Evolutionary conservation across 2,888 invertebrate species (phyloP).

Genomic region (Imbricaverruca yamaguchii): DNA sequence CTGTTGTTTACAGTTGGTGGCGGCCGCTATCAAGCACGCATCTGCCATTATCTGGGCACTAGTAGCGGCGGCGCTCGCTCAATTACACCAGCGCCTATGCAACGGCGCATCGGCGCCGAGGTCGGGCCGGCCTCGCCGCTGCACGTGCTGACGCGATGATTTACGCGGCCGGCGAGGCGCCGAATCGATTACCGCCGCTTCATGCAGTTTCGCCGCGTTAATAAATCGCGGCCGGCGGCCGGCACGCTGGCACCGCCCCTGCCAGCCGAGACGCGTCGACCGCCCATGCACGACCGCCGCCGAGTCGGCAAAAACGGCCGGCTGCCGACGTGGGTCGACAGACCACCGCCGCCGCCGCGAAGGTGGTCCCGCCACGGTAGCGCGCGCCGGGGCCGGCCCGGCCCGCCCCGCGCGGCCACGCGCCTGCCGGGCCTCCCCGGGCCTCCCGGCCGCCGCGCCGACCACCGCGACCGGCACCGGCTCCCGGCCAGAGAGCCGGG

Average conservation of each 20-base stretch:
- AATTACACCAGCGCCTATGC: neutral
- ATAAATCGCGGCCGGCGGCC: constrained; percentile 8
- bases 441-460: neutral
- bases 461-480: neutral
- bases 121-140: neutral
- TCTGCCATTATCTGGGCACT: neutral
- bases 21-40: neutral
- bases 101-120: too few relatives aligned
- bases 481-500: too few relatives aligned
- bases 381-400: neutral
- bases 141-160: neutral
- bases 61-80: neutral
- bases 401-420: neutral
- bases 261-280: neutral
- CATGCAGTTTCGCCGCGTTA: neutral
- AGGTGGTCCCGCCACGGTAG: constrained; percentile 14
- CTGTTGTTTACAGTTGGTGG: neutral
- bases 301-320: constrained; percentile 6
- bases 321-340: neutral
- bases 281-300: constrained; percentile 3
- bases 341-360: neutral
- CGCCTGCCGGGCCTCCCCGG: neutral
- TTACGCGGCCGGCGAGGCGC: neutral
- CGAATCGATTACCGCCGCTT: neutral
- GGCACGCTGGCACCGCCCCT: constrained; percentile 4